These are phyloP conservation scores for Rhegmatorhina hoffmannsi DNA, from an alignment of 2,113 vertebrate genomes.

Conservation along the genomic window DNA sequence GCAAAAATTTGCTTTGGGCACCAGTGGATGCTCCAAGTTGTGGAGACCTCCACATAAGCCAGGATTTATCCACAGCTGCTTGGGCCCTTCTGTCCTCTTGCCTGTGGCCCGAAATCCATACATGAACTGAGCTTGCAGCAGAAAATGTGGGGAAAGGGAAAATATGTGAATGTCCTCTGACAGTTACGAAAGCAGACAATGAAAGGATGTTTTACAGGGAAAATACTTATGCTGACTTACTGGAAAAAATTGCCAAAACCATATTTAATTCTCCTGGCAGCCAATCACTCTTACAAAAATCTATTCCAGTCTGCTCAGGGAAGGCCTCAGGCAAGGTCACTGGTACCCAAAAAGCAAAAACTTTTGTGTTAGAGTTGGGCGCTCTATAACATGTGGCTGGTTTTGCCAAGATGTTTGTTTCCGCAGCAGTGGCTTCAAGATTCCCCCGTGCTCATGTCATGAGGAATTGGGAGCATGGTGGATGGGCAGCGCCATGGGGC, in stretches of 20 bases:
- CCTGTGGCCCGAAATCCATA: background rate
- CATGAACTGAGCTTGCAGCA: background rate
- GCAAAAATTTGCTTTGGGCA: slow-evolving; percentile 3
- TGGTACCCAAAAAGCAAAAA: background rate
- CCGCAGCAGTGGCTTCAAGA: rapidly evolving
- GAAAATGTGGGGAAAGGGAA: background rate
- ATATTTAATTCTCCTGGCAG: background rate
- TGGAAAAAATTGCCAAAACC: background rate
- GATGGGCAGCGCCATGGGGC: rapidly evolving
- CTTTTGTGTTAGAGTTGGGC: background rate
- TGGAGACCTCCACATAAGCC: background rate
- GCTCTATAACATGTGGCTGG: rapidly evolving
- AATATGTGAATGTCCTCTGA: background rate
- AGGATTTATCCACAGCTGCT: slow-evolving; percentile 31
- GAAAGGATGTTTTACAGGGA: background rate
- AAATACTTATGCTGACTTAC: background rate
- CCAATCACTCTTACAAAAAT: background rate
- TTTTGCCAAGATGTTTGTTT: rapidly evolving
- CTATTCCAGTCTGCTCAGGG: background rate
- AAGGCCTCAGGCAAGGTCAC: slow-evolving; percentile 21
- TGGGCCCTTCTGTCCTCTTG: background rate
- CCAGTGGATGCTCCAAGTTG: background rate
- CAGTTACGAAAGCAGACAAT: background rate
- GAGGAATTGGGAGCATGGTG: rapidly evolving
- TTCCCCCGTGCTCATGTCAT: rapidly evolving